These are phyloP conservation scores for Aradophagus sp. DNA, from an alignment of 1,140 invertebrate genomes.

Conservation along the genomic window DNA sequence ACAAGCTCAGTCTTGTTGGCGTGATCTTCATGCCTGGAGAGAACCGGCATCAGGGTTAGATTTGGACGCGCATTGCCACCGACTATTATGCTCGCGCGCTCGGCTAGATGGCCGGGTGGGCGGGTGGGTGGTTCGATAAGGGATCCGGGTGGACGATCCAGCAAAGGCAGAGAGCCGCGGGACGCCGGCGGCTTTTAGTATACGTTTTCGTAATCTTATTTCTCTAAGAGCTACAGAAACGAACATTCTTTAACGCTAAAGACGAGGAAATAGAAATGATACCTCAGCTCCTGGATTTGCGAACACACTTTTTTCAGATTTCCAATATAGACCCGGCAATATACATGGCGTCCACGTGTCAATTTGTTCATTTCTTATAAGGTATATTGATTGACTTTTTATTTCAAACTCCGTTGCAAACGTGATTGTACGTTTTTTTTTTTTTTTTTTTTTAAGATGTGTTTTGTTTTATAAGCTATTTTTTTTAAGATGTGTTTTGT, in stretches of 20 bases:
- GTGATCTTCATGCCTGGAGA: slow-evolving; percentile 61
- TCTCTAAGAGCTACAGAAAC: slow-evolving; percentile 46
- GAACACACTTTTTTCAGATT: slow-evolving; percentile 26
- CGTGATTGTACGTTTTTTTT: too few species aligned
- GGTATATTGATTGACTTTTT: too few species aligned
- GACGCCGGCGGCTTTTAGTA: slow-evolving; percentile 30
- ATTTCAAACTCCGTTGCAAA: too few species aligned
- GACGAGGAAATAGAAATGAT: slow-evolving; percentile 50
- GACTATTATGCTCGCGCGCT: slow-evolving; percentile 64
- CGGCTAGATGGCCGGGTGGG: slow-evolving; percentile 48
- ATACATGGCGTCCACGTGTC: too few species aligned
- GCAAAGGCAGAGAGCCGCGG: slow-evolving; percentile 5
- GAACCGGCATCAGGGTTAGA: slow-evolving; percentile 69
- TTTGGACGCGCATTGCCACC: slow-evolving; percentile 66
- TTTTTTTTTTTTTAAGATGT: too few species aligned
- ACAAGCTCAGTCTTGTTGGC: slow-evolving; percentile 49
- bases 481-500: too few species aligned
- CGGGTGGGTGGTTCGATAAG: slow-evolving; percentile 48
- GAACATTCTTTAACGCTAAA: slow-evolving; percentile 66
- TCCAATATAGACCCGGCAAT: background rate
- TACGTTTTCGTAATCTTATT: slow-evolving; percentile 68
- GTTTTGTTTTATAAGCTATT: too few species aligned
- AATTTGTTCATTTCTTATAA: too few species aligned
- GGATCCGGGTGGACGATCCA: slow-evolving; percentile 1
- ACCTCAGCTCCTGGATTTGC: slow-evolving; percentile 11